Base-by-base conservation (phyloP, 53 echinoderm and acorn worm genomes). In the Henricia sp. region DNA sequence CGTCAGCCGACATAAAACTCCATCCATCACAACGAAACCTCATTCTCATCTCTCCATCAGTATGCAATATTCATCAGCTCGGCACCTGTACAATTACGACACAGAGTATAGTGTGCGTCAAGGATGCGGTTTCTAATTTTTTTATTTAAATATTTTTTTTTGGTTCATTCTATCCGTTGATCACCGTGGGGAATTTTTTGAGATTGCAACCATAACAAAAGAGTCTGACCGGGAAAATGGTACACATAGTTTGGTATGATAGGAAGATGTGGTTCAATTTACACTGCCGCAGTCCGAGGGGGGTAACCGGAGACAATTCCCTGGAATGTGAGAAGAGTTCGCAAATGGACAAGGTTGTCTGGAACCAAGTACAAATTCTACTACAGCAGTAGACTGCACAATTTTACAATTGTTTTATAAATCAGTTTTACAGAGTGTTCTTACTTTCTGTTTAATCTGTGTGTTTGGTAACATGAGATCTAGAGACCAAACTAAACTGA, bases 131-230 rank as follows among this genome's bases (percentile, higher is more conserved):
- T 76, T 40, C 76, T 13, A 27, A 59, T 76, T 59, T 52, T 28
- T 51, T 43, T n/a, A n/a, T n/a, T n/a, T n/a, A n/a, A n/a, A n/a
- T n/a, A n/a, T n/a, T n/a, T n/a, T n/a, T n/a, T n/a, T n/a, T n/a
- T n/a, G n/a, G n/a, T n/a, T n/a, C 27, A 76, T 59, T 76, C 27
- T 16, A 30, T 76, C 59, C 59, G 59, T 76, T 59, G 76, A 76
- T 59, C 59, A 13, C 10, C 16, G 76, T 37, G 11, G 28, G 39
- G 39, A 67, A 46, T 46, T 67, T 55, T 27, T 56, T 9, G 56
- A 28, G 68, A 34, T 13, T 38, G 57, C 58, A 39, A 30, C 59
- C 4, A 23, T 42, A 76, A 76, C 60, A 76, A 76, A 58, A 42
- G 76, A 23, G 43, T 17, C 19, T 23, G 23, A 21, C 42, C 27